These are phyloP conservation scores for Bergia puertoricense DNA, from an alignment of 92 coral and sea anemone genomes.

Conservation along the genomic window DNA sequence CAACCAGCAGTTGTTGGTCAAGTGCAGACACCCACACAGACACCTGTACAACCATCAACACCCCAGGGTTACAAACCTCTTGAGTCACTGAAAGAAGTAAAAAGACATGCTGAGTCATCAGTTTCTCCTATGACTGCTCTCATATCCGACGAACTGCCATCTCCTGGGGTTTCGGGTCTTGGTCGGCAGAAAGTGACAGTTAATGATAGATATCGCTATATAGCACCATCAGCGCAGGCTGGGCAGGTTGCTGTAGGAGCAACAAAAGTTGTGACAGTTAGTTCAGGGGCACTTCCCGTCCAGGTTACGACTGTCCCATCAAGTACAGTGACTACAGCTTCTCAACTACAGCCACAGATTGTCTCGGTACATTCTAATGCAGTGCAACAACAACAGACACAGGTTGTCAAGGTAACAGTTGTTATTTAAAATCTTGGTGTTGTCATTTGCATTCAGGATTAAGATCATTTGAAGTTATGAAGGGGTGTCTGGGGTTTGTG, in stretches of 20 bases:
- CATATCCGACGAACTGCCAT: conserved; percentile 18
- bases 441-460: not conserved
- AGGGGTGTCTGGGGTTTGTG: too few relatives aligned
- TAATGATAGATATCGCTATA: conserved; percentile 77
- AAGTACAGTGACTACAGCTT: not conserved
- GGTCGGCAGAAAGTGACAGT: conserved; percentile 74
- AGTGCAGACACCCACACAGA: not conserved
- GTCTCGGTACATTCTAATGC: conserved; percentile 1
- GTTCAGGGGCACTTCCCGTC: conserved; percentile 13
- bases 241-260: conserved; percentile 8
- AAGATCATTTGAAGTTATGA: not conserved
- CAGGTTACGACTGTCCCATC: conserved; percentile 9
- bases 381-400: not conserved
- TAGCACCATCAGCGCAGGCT: conserved; percentile 58
- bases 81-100: conserved; percentile 77
- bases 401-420: not conserved
- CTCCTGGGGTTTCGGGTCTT: conserved; percentile 1
- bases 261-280: conserved; percentile 3
- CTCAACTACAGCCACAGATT: conserved; percentile 11
- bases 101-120: conserved; percentile 66
- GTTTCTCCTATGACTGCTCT: conserved; percentile 81
- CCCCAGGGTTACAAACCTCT: conserved; percentile 69
- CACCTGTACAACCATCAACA: conserved; percentile 33
- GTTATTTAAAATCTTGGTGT: not conserved
- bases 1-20: conserved; percentile 5